These are phyloP conservation scores for Phragmatobia fuliginosa DNA, from an alignment of 2,888 invertebrate species.

Conservation along the genomic window DNA sequence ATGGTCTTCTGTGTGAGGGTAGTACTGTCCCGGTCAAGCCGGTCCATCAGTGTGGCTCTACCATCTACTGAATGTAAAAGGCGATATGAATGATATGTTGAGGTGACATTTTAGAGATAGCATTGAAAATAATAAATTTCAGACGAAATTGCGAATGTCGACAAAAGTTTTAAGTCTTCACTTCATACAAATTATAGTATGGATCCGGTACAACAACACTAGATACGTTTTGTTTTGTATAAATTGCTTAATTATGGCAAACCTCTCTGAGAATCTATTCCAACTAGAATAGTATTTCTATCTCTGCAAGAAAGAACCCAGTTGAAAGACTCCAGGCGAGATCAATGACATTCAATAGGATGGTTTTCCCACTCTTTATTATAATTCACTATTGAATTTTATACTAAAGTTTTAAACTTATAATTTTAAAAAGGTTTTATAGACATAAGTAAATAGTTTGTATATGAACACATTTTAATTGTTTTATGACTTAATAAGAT, in stretches of 20 bases:
- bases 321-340: background rate
- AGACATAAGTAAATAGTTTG: too few relatives aligned
- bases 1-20: too few relatives aligned
- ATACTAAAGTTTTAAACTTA: too few relatives aligned
- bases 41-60: too few relatives aligned
- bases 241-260: background rate
- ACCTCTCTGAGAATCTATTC: background rate
- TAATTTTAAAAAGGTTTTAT: too few relatives aligned
- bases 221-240: background rate
- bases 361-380: background rate
- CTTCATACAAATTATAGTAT: background rate
- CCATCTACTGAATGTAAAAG: too few relatives aligned
- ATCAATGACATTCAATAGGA: background rate
- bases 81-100: too few relatives aligned
- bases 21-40: too few relatives aligned
- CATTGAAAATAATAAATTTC: background rate
- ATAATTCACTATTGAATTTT: background rate
- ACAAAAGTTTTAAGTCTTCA: background rate
- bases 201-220: background rate
- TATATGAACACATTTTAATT: too few relatives aligned
- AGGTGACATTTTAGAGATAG: background rate
- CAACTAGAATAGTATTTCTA: background rate
- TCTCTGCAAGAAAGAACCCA: background rate
- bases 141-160: background rate
- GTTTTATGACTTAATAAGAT: too few relatives aligned